Conservation (phyloP, 2,113 vertebrate species). For the Rhynchomys soricoides region DNA sequence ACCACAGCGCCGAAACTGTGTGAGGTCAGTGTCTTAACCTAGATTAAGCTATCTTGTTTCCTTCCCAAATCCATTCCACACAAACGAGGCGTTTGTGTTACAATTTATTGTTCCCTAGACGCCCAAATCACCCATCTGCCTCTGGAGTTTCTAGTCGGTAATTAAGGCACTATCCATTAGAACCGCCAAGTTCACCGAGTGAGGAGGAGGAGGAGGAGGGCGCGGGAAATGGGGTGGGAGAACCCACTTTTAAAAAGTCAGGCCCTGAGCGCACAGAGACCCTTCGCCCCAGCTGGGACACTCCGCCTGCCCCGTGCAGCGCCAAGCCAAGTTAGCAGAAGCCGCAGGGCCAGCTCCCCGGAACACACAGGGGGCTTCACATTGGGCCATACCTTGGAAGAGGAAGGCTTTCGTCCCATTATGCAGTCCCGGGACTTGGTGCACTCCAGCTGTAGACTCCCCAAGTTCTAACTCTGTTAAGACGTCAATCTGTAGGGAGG, state of each 20-base stretch:
- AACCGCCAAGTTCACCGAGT: slow-evolving; percentile 49
- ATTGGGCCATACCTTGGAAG: slow-evolving; percentile 91
- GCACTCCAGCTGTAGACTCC: slow-evolving; percentile 91
- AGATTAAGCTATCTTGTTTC: slow-evolving; percentile 73
- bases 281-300: background rate
- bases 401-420: slow-evolving; percentile 97
- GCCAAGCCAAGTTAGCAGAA: slow-evolving; percentile 61
- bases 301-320: background rate
- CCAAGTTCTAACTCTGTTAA: slow-evolving; percentile 93
- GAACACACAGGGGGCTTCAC: background rate
- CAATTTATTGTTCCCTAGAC: slow-evolving; percentile 86
- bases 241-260: background rate
- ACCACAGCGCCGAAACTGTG: slow-evolving; percentile 81
- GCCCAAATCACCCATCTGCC: slow-evolving; percentile 87
- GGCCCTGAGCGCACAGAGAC: background rate
- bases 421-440: slow-evolving; percentile 96
- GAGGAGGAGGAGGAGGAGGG: background rate
- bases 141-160: slow-evolving; percentile 82
- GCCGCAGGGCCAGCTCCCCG: background rate
- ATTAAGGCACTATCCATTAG: slow-evolving; percentile 85
- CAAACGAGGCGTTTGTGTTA: slow-evolving; percentile 82
- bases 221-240: background rate
- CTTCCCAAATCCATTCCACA: slow-evolving; percentile 77
- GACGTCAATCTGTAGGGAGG: slow-evolving; percentile 94
- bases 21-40: slow-evolving; percentile 69